phyloP scores from a whole-genome alignment of 2,113 vertebrate species.

The Heptranchias perlo region DNA sequence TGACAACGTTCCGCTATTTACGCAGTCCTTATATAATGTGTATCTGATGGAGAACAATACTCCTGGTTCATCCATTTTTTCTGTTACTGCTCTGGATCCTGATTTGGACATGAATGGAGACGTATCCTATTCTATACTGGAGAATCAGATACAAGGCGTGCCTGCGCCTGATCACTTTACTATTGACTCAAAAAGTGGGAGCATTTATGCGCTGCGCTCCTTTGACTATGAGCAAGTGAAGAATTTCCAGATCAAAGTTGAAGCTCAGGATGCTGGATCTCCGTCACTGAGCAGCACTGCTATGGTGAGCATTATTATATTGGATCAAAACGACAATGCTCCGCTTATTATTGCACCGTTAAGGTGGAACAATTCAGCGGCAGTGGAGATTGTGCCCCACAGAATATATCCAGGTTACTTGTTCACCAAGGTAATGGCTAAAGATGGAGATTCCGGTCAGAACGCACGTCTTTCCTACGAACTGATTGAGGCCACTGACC shows the following conservation, averaged over 20 bases:
- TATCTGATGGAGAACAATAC: conserved; percentile 52
- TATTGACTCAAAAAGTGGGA: conserved; percentile 48
- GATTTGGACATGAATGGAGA: conserved; percentile 47
- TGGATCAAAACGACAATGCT: conserved; percentile 59
- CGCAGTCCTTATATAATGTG: conserved; percentile 43
- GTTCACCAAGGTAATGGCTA: conserved; percentile 54
- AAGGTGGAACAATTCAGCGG: conserved; percentile 51
- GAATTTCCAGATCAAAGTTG: conserved; percentile 48
- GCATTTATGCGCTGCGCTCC: conserved; percentile 44
- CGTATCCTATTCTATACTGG: conserved; percentile 45
- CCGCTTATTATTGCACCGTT: conserved; percentile 50
- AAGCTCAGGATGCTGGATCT: conserved; percentile 58
- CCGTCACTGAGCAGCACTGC: conserved; percentile 53
- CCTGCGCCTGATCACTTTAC: conserved; percentile 42
- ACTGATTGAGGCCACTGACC: conserved; percentile 52
- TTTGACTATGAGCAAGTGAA: conserved; percentile 48
- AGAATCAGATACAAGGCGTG: not conserved
- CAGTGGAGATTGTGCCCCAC: conserved; percentile 51
- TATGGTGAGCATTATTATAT: conserved; percentile 53
- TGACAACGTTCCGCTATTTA: conserved; percentile 52
- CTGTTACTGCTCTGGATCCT: conserved; percentile 47
- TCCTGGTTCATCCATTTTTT: conserved; percentile 45
- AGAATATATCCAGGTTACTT: conserved; percentile 53
- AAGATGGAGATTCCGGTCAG: conserved; percentile 54
- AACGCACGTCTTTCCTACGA: conserved; percentile 55